Evolutionary conservation across 1,140 invertebrate genomes (phyloP).

Genomic region (Adelges cooleyi): DNA sequence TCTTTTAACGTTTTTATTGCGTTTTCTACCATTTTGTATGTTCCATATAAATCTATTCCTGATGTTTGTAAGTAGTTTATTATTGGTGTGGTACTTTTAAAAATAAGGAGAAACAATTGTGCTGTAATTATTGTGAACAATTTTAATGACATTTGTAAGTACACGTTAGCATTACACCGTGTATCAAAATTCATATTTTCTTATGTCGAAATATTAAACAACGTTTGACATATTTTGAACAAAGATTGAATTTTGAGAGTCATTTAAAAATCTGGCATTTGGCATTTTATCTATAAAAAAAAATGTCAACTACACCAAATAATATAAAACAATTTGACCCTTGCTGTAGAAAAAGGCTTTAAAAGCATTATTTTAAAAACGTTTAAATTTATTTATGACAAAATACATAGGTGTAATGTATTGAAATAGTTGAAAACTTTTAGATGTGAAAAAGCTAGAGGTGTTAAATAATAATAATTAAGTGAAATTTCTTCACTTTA

Average conservation of each 20-base stretch:
- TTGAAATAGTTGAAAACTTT: too few species aligned
- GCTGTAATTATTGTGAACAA: neutral
- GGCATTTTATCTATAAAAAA: too few species aligned
- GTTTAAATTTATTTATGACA: too few species aligned
- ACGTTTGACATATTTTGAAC: slow-evolving; percentile 1
- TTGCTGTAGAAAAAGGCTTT: too few species aligned
- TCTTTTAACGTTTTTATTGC: neutral
- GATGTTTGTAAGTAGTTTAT: neutral
- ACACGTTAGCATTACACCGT: slow-evolving; percentile 9
- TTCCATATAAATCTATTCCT: neutral
- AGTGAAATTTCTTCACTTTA: too few species aligned
- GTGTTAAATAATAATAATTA: too few species aligned
- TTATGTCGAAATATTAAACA: neutral
- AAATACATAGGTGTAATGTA: too few species aligned
- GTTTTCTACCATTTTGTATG: neutral
- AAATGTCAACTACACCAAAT: too few species aligned
- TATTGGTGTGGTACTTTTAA: slow-evolving; percentile 1
- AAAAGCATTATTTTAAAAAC: too few species aligned
- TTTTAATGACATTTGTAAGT: slow-evolving; percentile 3
- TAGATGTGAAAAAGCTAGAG: too few species aligned
- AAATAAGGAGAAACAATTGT: neutral
- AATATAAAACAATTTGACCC: too few species aligned
- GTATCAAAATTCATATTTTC: neutral
- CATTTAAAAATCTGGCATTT: slow-evolving; percentile 5
- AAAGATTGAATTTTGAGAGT: slow-evolving; percentile 2